Evolutionary conservation across 2,113 vertebrate genomes (phyloP).

Genomic region (Reinhardtius hippoglossoides): DNA sequence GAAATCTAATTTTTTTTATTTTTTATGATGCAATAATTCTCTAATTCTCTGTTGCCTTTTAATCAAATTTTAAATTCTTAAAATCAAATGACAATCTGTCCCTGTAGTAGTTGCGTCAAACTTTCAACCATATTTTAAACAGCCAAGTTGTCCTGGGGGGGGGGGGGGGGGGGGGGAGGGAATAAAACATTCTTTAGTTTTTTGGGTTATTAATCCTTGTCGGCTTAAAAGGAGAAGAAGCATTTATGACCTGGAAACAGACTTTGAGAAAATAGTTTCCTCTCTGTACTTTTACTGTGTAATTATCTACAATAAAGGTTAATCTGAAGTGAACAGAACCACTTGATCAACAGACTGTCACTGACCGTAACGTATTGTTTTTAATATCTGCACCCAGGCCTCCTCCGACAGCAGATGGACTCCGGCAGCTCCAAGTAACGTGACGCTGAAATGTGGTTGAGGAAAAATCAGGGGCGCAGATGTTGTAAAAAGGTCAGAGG

Average conservation of each 20-base stretch:
- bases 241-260: neutral
- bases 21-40: no score
- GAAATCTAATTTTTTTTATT: neutral
- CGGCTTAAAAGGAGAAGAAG: neutral
- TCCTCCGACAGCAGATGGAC: neutral
- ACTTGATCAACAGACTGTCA: neutral
- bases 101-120: neutral
- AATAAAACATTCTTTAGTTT: neutral
- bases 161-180: no score
- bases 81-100: neutral
- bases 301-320: neutral
- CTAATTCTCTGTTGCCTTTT: no score
- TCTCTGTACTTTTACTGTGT: neutral
- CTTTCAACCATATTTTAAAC: neutral
- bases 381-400: neutral
- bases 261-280: neutral
- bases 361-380: neutral
- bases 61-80: no score
- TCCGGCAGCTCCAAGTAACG: conserved; percentile 3
- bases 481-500: conserved; percentile 66
- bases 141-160: neutral
- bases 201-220: neutral
- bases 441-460: conserved; percentile 27
- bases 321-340: conserved; percentile 3
- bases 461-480: conserved; percentile 51